A percentile compares a stretch with the other conserved stretches of the same genome.
Conservation (phyloP, 2,797 vertebrate species). For the Choloepus didactylus region DNA sequence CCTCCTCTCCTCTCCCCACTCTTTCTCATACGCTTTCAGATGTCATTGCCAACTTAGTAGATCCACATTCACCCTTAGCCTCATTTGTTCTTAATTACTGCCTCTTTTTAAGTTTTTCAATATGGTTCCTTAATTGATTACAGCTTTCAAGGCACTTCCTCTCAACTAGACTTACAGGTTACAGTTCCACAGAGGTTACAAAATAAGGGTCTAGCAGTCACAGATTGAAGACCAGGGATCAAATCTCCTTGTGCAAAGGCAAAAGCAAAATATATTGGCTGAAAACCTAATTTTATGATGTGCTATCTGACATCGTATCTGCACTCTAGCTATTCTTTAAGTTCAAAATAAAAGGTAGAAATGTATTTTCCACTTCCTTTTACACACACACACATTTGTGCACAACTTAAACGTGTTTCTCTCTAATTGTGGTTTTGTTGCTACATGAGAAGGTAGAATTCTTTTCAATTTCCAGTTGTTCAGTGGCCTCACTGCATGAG, state of each 20-base stretch:
- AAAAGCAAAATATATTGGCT: not conserved
- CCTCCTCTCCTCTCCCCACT: not conserved
- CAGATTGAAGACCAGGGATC: not conserved
- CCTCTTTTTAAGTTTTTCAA: conserved; percentile 59
- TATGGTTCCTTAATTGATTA: conserved; percentile 58
- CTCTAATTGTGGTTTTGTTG: conserved; percentile 31
- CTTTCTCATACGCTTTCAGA: not conserved
- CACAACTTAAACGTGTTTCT: not conserved
- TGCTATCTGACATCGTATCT: not conserved
- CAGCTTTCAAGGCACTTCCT: conserved; percentile 47
- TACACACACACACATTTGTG: not conserved
- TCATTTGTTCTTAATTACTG: conserved; percentile 66
- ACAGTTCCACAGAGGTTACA: not conserved
- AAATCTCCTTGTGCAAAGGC: not conserved
- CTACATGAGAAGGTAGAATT: not conserved
- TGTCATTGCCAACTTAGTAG: not conserved
- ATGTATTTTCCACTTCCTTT: not conserved
- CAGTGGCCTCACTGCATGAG: not conserved
- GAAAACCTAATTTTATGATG: conserved; percentile 13
- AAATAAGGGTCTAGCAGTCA: not conserved
- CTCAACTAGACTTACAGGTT: not conserved
- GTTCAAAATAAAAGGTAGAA: conserved; percentile 31
- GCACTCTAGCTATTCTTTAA: not conserved
- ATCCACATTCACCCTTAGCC: not conserved
- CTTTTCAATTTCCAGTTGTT: conserved; percentile 3